Percentiles rank a stretch among this genome's conserved stretches.
Evolutionary conservation across 2,888 invertebrate species (phyloP).

Genomic region (Hetaerina titia): DNA sequence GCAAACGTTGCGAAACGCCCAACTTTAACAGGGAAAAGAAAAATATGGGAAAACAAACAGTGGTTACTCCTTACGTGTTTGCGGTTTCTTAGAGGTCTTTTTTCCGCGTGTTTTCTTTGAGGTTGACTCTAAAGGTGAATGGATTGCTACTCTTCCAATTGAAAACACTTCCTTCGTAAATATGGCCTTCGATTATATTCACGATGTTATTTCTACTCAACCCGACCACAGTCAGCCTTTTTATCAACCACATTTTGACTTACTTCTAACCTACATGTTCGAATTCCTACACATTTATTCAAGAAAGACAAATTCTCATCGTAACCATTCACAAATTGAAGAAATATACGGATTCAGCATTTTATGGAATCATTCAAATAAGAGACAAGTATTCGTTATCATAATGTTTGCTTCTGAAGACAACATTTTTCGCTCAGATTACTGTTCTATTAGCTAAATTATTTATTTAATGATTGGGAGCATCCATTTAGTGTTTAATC

Average conservation of each 20-base stretch:
- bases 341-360: too few relatives aligned
- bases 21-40: not conserved
- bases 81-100: not conserved
- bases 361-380: too few relatives aligned
- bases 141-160: not conserved
- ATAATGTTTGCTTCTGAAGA: too few relatives aligned
- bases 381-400: too few relatives aligned
- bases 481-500: too few relatives aligned
- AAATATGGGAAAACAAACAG: not conserved
- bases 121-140: not conserved
- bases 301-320: too few relatives aligned
- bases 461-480: too few relatives aligned
- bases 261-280: not conserved
- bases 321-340: too few relatives aligned
- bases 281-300: not conserved
- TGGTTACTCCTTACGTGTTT: not conserved
- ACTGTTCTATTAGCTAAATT: too few relatives aligned
- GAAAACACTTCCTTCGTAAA: slow-evolving; percentile 4
- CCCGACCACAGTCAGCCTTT: not conserved
- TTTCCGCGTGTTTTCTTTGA: not conserved
- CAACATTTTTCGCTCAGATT: too few relatives aligned
- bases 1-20: not conserved
- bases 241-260: not conserved
- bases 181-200: not conserved
- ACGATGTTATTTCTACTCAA: not conserved